A percentile compares a stretch with the other conserved stretches of the same genome.
Conservation (phyloP, 2,113 vertebrate species). For the Australoheros scitulus region DNA sequence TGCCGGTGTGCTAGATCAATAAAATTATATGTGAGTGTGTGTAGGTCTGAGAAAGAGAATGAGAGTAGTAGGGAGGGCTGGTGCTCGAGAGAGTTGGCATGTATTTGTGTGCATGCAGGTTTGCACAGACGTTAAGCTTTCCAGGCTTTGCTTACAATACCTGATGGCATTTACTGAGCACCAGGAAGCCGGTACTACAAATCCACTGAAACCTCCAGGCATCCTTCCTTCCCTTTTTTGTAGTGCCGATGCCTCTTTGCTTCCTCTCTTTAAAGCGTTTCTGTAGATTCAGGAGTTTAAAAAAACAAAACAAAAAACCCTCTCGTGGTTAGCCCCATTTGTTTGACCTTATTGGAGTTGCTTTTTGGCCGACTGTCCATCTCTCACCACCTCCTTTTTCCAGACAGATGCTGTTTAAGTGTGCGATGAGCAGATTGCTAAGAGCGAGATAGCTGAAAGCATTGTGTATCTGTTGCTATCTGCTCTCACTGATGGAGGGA, state of each 20-base stretch:
- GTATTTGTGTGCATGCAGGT: background rate
- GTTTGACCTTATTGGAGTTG: slow-evolving; percentile 46
- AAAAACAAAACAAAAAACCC: background rate
- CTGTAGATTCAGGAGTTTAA: slow-evolving; percentile 22
- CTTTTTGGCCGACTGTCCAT: slow-evolving; percentile 38
- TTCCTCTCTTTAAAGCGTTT: slow-evolving; percentile 20
- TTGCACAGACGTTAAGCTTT: slow-evolving; percentile 37
- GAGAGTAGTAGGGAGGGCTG: background rate
- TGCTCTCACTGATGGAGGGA: slow-evolving; percentile 55
- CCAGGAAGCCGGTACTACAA: slow-evolving; percentile 39
- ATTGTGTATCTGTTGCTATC: slow-evolving; percentile 52
- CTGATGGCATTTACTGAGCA: slow-evolving; percentile 55
- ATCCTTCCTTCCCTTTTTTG: background rate
- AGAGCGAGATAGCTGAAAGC: slow-evolving; percentile 45
- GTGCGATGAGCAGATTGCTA: slow-evolving; percentile 63
- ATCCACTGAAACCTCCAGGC: slow-evolving; percentile 33
- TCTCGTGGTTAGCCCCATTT: slow-evolving; percentile 29
- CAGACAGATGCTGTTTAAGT: slow-evolving; percentile 46
- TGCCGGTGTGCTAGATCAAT: slow-evolving; percentile 64
- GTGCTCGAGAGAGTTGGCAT: background rate
- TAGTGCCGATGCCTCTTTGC: background rate
- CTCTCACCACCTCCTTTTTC: slow-evolving; percentile 26
- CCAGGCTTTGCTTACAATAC: slow-evolving; percentile 48
- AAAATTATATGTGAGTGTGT: background rate
- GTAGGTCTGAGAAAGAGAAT: background rate